These are phyloP conservation scores for sheep (Ovis aries) DNA, from an alignment of 2,113 vertebrate genomes.

Conservation along the genomic window ARS-UI_Ramb_v3.0 NC_056057.1:46135501-46136000, in stretches of 20 bases:
- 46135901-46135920: not conserved
- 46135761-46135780: not conserved
- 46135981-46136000: not conserved
- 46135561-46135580: not conserved
- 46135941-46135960: not conserved
- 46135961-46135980: not conserved
- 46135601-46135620: not conserved
- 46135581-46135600: not conserved
- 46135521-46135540: rapidly evolving
- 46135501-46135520: not conserved
- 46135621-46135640: not conserved
- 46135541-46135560: not conserved
- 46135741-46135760: not conserved
- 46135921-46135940: not conserved
- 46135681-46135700: not conserved
- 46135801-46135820: not conserved
- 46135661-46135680: not conserved
- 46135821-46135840: not conserved
- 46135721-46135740: not conserved
- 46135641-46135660: not conserved
- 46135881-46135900: not conserved
- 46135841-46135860: not conserved
- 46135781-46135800: not conserved
- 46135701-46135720: not conserved
- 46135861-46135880: not conserved